Evolutionary conservation across 1,140 invertebrate genomes (phyloP).

Genomic region (Brachionus calyciflorus): DNA sequence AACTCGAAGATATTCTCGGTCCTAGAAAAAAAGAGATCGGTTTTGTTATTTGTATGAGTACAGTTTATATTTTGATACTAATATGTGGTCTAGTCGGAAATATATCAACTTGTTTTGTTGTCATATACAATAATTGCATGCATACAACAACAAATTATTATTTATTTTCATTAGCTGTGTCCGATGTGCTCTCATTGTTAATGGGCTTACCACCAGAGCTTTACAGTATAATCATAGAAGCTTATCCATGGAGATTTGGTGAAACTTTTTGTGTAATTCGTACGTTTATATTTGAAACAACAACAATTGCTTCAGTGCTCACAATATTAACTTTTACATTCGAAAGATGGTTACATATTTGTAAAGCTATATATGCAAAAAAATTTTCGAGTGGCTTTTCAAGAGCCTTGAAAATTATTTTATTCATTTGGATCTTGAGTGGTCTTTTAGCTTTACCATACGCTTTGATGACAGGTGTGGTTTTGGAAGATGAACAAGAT

Average conservation of each 20-base stretch:
- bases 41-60: slow-evolving; percentile 43
- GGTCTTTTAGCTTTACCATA: slow-evolving; percentile 73
- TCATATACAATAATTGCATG: slow-evolving; percentile 57
- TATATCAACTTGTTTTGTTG: slow-evolving; percentile 52
- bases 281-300: slow-evolving; percentile 79
- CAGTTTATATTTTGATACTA: slow-evolving; percentile 51
- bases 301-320: slow-evolving; percentile 85
- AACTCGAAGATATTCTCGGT: neutral
- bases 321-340: slow-evolving; percentile 89
- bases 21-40: neutral
- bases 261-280: slow-evolving; percentile 78
- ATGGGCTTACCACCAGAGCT: slow-evolving; percentile 78
- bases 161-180: slow-evolving; percentile 83
- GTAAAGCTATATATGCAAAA: slow-evolving; percentile 82
- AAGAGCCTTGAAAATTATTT: slow-evolving; percentile 75
- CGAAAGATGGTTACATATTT: slow-evolving; percentile 89
- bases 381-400: slow-evolving; percentile 76
- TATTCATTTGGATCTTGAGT: slow-evolving; percentile 73
- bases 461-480: slow-evolving; percentile 48
- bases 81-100: slow-evolving; percentile 54
- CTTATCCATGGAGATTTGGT: slow-evolving; percentile 82
- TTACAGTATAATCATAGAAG: slow-evolving; percentile 73
- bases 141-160: slow-evolving; percentile 77
- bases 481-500: neutral
- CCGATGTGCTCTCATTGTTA: slow-evolving; percentile 78